Evolutionary conservation across 2,797 vertebrate genomes (phyloP).

Genomic region (Micrastur ruficollis): DNA sequence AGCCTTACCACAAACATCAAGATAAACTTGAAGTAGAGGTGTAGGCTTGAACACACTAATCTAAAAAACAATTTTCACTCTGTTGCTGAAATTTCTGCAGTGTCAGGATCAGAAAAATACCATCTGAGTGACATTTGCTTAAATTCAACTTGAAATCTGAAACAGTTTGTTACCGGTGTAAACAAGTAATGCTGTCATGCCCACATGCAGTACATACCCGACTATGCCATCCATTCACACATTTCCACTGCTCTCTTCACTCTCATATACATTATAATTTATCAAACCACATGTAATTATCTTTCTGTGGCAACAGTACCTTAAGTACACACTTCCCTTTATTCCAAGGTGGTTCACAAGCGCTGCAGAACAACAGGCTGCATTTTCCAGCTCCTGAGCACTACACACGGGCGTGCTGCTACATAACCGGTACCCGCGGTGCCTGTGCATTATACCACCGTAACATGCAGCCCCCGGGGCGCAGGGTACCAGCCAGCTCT

Average conservation of each 20-base stretch:
- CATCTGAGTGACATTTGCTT: not conserved
- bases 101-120: not conserved
- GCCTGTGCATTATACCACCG: not conserved
- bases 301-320: not conserved
- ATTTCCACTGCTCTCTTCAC: not conserved
- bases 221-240: not conserved
- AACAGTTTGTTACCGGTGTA: not conserved
- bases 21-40: not conserved
- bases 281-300: not conserved
- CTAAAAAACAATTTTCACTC: not conserved
- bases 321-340: not conserved
- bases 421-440: not conserved
- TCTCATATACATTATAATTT: not conserved
- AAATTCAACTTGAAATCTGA: not conserved
- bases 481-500: not conserved
- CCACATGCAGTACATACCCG: not conserved
- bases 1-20: not conserved
- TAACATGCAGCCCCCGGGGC: rapidly evolving
- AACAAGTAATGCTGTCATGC: not conserved
- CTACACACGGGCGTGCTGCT: not conserved
- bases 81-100: not conserved
- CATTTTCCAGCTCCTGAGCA: not conserved
- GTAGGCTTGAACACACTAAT: not conserved
- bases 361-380: not conserved
- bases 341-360: not conserved